Evolutionary conservation across 2,113 vertebrate species (phyloP), one percentile per base, ranked within the genome.

Genomic region (Orientallactaga bullata): DNA sequence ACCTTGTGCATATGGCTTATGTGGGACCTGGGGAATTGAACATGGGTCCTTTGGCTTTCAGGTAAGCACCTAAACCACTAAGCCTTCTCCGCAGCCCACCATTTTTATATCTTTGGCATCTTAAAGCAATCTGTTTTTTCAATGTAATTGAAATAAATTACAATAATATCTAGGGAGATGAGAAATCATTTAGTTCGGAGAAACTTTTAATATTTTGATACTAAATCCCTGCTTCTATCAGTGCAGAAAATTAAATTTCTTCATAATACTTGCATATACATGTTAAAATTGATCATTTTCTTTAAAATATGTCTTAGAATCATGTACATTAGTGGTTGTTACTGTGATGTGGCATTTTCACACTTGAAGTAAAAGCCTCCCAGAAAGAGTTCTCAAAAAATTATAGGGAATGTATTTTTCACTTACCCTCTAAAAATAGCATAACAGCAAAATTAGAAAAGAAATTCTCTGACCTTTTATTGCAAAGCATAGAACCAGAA

Each of bases 381-480:
- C 15, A 11, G 20, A 95, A 94, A 68, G 89, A 51, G 12, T 81
- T 63, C 7, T n/a, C 60, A 89, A 89, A 74, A 77, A 96, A 87
- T 94, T 88, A 81, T 61, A 91, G 32, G 42, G 60, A 93, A 68
- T 88, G 82, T 72, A 88, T 85, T 94, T 94, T 94, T 92, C 17
- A 86, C 20, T 94, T 93, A 94, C 5, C 0, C 5, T 83, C 23
- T 96, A 85, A 91, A 92, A 95, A 93, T 94, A 96, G 85, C 55
- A 68, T 24, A 87, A 83, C n/a, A 73, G 18, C 37, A 94, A 97
- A 97, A 96, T 96, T 94, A 94, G 89, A 96, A 93, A 83, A 37
- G 63, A 86, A 92, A 87, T 91, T 90, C n/a, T 86, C 81, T 97
- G 96, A 96, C 94, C 90, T 96, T 96, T 97, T 84, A 73, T 73